Evolutionary conservation across 2,797 vertebrate genomes (phyloP).

Genomic region (Danio albolineatus): DNA sequence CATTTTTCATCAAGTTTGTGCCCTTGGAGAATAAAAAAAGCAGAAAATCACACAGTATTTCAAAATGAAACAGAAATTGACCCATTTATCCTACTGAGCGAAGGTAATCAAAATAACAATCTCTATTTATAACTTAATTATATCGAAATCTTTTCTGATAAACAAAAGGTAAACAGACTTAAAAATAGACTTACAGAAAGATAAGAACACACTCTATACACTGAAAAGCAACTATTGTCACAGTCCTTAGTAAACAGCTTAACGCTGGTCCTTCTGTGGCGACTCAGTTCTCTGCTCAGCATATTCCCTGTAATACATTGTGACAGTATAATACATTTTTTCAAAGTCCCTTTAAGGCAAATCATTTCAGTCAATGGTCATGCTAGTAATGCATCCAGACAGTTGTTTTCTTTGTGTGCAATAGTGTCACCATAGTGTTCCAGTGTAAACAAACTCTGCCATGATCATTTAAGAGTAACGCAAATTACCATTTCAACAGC

Average conservation of each 20-base stretch:
- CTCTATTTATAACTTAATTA: neutral
- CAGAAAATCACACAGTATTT: neutral
- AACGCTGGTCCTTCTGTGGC: constrained; percentile 2
- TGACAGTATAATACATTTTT: constrained; percentile 58
- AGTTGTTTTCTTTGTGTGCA: constrained; percentile 1
- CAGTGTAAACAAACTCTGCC: neutral
- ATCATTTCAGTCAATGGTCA: neutral
- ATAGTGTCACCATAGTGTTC: neutral
- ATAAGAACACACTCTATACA: neutral
- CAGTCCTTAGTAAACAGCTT: constrained; percentile 3
- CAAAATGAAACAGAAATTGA: neutral
- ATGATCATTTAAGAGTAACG: neutral
- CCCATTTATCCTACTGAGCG: neutral
- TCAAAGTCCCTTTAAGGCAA: neutral
- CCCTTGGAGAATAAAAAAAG: neutral
- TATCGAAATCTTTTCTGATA: neutral
- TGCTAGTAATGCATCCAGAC: neutral
- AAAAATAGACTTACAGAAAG: no score
- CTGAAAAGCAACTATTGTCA: neutral
- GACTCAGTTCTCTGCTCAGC: constrained; percentile 46
- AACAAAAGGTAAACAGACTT: neutral
- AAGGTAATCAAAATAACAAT: neutral
- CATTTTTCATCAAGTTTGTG: neutral
- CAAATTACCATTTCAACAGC: neutral
- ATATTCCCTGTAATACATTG: constrained; percentile 44